Evolutionary conservation across 2,888 invertebrate genomes (phyloP).

Genomic region (Kuschelorhynchus macadamiae): DNA sequence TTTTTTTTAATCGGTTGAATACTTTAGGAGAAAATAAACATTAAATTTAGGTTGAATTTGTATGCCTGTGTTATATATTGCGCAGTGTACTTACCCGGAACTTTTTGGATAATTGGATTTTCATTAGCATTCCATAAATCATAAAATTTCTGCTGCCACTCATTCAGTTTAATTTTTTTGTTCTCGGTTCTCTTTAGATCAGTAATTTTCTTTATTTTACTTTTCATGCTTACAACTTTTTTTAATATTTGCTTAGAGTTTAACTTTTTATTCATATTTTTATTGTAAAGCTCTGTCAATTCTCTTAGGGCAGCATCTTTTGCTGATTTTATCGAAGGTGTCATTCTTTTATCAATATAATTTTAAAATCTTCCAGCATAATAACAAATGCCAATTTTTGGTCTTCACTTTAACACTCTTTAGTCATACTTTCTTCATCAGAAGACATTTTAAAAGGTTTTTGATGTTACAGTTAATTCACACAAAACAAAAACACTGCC

Average conservation of each 20-base stretch:
- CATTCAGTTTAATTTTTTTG: slow-evolving; percentile 4
- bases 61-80: too few relatives aligned
- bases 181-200: neutral
- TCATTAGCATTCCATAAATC: slow-evolving; percentile 15
- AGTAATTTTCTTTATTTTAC: too few relatives aligned
- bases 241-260: slow-evolving; percentile 3
- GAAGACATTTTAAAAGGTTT: slow-evolving; percentile 29
- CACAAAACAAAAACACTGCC: too few relatives aligned
- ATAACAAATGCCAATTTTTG: neutral
- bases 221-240: neutral
- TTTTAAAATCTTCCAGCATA: slow-evolving; percentile 2
- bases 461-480: too few relatives aligned
- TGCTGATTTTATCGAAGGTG: neutral
- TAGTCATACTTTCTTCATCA: slow-evolving; percentile 9
- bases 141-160: slow-evolving; percentile 16
- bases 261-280: slow-evolving; percentile 10
- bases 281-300: neutral
- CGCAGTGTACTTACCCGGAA: too few relatives aligned
- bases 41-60: too few relatives aligned
- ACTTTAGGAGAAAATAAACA: too few relatives aligned
- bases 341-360: neutral
- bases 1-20: too few relatives aligned
- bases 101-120: slow-evolving; percentile 17
- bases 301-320: neutral
- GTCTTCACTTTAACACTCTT: neutral